phyloP scores from a whole-genome alignment of 2,888 invertebrate genomes.

The Drosophila lutescens region DNA sequence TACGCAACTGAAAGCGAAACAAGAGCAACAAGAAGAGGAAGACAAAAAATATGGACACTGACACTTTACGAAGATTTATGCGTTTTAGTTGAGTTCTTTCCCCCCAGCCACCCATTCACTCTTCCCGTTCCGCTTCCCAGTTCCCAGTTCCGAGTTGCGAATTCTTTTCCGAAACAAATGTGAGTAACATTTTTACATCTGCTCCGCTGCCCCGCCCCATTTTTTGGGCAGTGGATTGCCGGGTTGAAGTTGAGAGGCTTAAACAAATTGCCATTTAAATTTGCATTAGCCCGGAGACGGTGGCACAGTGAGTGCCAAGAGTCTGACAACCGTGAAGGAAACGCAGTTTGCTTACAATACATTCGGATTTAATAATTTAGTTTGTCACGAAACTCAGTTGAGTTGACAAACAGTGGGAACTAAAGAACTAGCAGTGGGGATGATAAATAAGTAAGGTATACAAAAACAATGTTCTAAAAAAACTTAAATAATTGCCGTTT shows the following conservation, averaged over 20 bases:
- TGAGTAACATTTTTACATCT: slow-evolving; percentile 52
- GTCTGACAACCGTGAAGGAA: slow-evolving; percentile 25
- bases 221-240: slow-evolving; percentile 41
- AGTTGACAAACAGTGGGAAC: not conserved
- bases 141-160: slow-evolving; percentile 36
- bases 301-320: slow-evolving; percentile 29
- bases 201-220: slow-evolving; percentile 24
- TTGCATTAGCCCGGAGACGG: slow-evolving; percentile 44
- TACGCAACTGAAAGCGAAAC: slow-evolving; percentile 37
- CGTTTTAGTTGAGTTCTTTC: slow-evolving; percentile 71
- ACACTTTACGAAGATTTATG: slow-evolving; percentile 79
- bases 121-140: slow-evolving; percentile 35
- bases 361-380: slow-evolving; percentile 16
- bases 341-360: slow-evolving; percentile 12
- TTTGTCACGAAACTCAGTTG: not conserved
- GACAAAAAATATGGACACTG: slow-evolving; percentile 73
- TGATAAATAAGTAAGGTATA: too few species aligned
- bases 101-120: slow-evolving; percentile 7
- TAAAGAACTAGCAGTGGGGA: too few species aligned
- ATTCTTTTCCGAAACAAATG: slow-evolving; percentile 51
- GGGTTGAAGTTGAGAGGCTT: slow-evolving; percentile 43
- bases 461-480: too few species aligned
- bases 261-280: slow-evolving; percentile 62
- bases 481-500: too few species aligned
- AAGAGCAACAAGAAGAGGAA: slow-evolving; percentile 30